phyloP scores from a whole-genome alignment of 2,797 vertebrate species.

The Brachyalestes nurse region DNA sequence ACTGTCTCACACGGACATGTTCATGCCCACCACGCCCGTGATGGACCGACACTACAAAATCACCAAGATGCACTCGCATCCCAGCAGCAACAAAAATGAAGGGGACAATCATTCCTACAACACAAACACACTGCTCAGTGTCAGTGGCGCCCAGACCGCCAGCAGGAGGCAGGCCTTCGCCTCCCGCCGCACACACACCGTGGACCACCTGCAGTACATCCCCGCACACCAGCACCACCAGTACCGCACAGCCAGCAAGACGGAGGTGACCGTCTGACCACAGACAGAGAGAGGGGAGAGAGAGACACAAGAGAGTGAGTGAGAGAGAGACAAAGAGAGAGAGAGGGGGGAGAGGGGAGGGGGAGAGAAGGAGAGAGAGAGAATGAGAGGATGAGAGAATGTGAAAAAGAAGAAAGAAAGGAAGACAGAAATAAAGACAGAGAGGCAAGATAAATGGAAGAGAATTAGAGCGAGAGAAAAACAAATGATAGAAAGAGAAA shows the following conservation, averaged over 20 bases:
- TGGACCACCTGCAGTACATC: constrained; percentile 96
- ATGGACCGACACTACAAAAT: constrained; percentile 91
- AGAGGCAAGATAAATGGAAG: no score
- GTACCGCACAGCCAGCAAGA: constrained; percentile 96
- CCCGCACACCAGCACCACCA: constrained; percentile 88
- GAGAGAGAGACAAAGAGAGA: neutral
- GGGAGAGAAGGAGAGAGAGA: neutral
- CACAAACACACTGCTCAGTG: constrained; percentile 78
- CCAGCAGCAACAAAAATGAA: constrained; percentile 87
- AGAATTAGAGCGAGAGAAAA: no score
- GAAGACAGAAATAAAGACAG: constrained; percentile 26
- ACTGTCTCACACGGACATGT: constrained; percentile 94
- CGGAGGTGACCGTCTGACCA: constrained; percentile 96
- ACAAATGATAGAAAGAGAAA: no score
- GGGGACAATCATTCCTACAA: constrained; percentile 86
- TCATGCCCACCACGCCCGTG: constrained; percentile 88
- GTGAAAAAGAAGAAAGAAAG: neutral
- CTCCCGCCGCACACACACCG: constrained; percentile 93
- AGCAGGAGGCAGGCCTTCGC: constrained; percentile 96
- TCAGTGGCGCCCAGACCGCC: constrained; percentile 80
- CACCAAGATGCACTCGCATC: constrained; percentile 97
- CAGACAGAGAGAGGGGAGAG: neutral
- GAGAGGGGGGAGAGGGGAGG: no score
- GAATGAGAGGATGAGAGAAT: neutral
- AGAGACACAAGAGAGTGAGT: neutral